Base-by-base conservation (phyloP, 2,888 invertebrate species). In the Hylaea fasciaria region DNA sequence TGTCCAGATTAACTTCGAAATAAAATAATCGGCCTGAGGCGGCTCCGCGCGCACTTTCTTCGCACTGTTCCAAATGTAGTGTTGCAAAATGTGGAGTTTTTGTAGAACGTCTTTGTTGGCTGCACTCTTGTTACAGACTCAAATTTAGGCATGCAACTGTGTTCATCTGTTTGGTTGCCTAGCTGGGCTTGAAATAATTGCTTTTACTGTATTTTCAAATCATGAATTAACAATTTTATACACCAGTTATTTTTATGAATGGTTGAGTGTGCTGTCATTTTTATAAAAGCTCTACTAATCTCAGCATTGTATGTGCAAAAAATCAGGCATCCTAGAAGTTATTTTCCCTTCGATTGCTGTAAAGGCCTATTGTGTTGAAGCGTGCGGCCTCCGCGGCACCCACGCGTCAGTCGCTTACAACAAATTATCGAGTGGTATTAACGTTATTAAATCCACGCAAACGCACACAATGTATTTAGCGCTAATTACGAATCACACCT, bases 1-100 rank as follows among this genome's bases (percentile, higher is more conserved):
- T 88, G 91, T 87, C 77, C 82, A 79, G 72, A 78, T 82, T 81
- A 83, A 77, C 80, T 82, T 81, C 82, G 79, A 77, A 79, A 79
- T 78, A 77, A 81, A 80, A 77, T 51, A 47, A 44, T 32, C 37
- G 16, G 40, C 32, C 37, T 32, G 5, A 7, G 32, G 32, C 32
- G 9, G 41, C 43, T 22, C 44, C 39, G n/a, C 10, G 14, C 16
- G 13, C 43, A 39, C 45, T 52, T 48, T 51, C 55, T 55, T 32
- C 32, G 32, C 39, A 37, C 22, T 11, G 28, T 50, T 22, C 43
- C 0, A 32, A 50, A 39, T 49, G 13, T 53, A 52, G 37, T 32
- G 16, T 44, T 40, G 44, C 44, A 32, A 54, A 60, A 16, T 8
- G 37, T 29, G 8, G 41, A 22, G 29, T 28, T 44, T 44, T 48